Base-by-base conservation (phyloP, 2,113 vertebrate genomes). In the Odocoileus virginianus region DNA sequence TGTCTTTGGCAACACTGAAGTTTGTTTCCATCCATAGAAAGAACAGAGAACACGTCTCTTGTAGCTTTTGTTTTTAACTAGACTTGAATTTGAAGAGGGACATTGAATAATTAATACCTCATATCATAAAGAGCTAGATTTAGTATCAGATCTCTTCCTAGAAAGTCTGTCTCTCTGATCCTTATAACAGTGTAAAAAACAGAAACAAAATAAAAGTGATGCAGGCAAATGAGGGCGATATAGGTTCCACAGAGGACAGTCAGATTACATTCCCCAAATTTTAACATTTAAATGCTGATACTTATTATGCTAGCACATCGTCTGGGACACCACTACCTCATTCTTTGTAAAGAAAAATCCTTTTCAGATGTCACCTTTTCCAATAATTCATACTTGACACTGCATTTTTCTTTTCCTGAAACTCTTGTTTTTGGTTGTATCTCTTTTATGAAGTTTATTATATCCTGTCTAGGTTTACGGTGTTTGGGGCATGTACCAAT, bases 11-110 rank as follows among this genome's bases (percentile, higher is more conserved):
- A 89, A 81, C 55, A 92, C 30, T 83, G 78, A 33, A 67, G n/a
- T 60, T 55, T 15, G 3, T 33, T 93, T 96, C 81, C 17, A 86
- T 90, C 85, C 83, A 89, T 78, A 82, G 64, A 93, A 60, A 81
- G 27, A 60, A 36, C 52, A 64, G 50, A 85, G 45, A 81, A 57
- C 21, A 13, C 6, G 0, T 64, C 64, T 55, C 36, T 85, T 89
- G 50, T 67, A 21, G 57, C 76, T 78, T 55, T 74, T 12, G 30
- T 25, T 83, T 36, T 84, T 83, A 88, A 58, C 16, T 58, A 79
- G 43, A 79, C 11, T 85, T 84, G 25, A 61, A 28, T 54, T 47
- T 89, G 94, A 74, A 58, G 30, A 82, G 50, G n/a, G 23, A 79
- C 54, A 57, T 9, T 95, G 33, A 94, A n/a, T 78, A 60, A 74